Base-by-base conservation (phyloP, 2,797 vertebrate species). In the Peromyscus attwateri region DNA sequence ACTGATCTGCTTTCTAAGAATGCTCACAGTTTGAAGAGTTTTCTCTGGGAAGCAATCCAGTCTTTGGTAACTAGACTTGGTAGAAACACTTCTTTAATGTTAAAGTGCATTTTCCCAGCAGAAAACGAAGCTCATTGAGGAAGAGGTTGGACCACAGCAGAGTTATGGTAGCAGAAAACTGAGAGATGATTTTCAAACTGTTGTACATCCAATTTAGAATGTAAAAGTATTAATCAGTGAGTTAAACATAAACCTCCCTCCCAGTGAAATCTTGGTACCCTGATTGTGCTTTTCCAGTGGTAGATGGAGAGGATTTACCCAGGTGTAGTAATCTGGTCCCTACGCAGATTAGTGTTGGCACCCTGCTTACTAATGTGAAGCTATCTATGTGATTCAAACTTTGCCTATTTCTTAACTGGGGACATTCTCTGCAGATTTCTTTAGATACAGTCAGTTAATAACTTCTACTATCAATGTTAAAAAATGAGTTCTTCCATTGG, bases 151-250 rank as follows among this genome's bases (percentile, higher is more conserved):
- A 52, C 49, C 49, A 14, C 12, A 52, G 49, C 9, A 52, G 52
- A 52, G 11, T 52, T 52, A 52, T 52, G 52, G 2, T 66, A 37
- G 17, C 7, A 82, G 21, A 21, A 90, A 68, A 83, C 25, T 55
- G 2, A 14, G 46, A 91, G 87, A 23, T 89, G 19, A 29, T 79
- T 97, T 97, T 89, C 23, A 23, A 23, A 52, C 23, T 92, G 29
- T 43, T 57, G 25, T 77, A 34, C 0, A 90, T 70, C 13, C 76
- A 66, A 46, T 29, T 21, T 66, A 87, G 23, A 64, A 60, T 46
- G 94, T 77, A 55, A 87, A 75, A 73, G 29, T n/a, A 17, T 57
- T 70, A 52, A 14, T 14, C 13, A 25, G 7, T 80, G n/a, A 89
- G 2, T 37, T 90, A 80, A 40, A 6, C 40, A 62, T 89, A 57